Base-by-base conservation (phyloP, 1,140 invertebrate species). In the Zaprionus camerounensis region DNA sequence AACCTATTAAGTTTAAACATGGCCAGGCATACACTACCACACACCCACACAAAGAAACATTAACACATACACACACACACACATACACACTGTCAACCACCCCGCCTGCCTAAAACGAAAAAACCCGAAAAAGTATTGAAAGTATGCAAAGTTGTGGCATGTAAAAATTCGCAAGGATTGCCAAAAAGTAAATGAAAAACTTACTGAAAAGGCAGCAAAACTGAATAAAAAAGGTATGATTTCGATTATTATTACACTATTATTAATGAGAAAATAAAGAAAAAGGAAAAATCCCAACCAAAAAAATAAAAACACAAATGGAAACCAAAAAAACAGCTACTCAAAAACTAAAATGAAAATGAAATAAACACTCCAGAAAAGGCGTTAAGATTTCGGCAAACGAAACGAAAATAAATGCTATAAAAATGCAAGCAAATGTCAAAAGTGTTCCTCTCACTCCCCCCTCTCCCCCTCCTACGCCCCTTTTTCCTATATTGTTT, bases 201-300 rank as follows among this genome's bases (percentile, higher is more conserved):
- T 31, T 20, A 62, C 15, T 63, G 12, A 46, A 69, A 67, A 70
- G 55, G 67, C 75, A 81, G 73, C 71, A 69, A 77, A 78, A 76
- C 69, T 68, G 67, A 70, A 76, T 71, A 2, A 81, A 76, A 76
- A 88, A 79, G 78, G 78, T 88, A 90, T 88, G 85, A 90, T 90
- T 85, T 90, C 65, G 62, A 85, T 77, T 81, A 90, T 80, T 81
- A 82, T 84, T 84, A 90, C 49, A 79, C 73, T 74, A 90, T 81
- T 80, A 82, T 78, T 75, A 82, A 82, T 72, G 72, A 72, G 69
- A 13, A 62, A 64, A 55, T 3, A 3, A 38, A 17, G 22, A 17
- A 53, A 65, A 31, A 7, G 41, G 41, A 46, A 46, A 46, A 46
- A 17, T 41, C 41, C 41, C n/a, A 31, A 62, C 9, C 4, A 28